Evolutionary conservation across 2,797 vertebrate genomes (phyloP).

Genomic region (Spinibarbus caldwelli): DNA sequence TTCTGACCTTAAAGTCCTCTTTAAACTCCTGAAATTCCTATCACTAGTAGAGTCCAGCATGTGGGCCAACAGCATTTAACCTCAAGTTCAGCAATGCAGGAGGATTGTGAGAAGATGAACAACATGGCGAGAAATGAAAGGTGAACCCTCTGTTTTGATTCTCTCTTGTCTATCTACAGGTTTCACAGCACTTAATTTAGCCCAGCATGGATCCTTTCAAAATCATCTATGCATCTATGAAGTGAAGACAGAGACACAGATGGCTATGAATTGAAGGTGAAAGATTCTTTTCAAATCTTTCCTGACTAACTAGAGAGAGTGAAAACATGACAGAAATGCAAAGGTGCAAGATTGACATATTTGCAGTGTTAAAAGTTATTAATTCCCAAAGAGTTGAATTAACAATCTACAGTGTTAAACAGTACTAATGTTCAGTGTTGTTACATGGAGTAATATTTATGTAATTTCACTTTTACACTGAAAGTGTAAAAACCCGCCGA

Average conservation of each 20-base stretch:
- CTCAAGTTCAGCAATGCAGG: slow-evolving; percentile 12
- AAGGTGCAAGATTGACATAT: slow-evolving; percentile 56
- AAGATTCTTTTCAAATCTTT: slow-evolving; percentile 38
- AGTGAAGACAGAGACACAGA: slow-evolving; percentile 13
- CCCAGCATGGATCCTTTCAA: slow-evolving; percentile 42
- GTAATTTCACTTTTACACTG: no score
- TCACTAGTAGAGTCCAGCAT: slow-evolving; percentile 22
- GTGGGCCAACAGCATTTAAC: slow-evolving; percentile 24
- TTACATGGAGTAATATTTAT: no score
- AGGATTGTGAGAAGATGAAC: slow-evolving; percentile 13
- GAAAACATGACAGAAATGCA: slow-evolving; percentile 47
- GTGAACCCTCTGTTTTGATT: background rate
- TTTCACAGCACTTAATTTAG: slow-evolving; percentile 52
- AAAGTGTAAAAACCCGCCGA: no score
- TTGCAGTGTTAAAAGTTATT: no score
- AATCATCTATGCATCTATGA: slow-evolving; percentile 40
- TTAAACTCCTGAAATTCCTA: slow-evolving; percentile 30
- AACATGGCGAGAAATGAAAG: background rate
- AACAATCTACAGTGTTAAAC: no score
- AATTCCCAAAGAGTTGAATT: no score
- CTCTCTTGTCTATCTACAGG: slow-evolving; percentile 25
- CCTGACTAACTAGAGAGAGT: slow-evolving; percentile 45
- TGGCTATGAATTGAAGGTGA: slow-evolving; percentile 32
- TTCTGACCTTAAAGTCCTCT: slow-evolving; percentile 19
- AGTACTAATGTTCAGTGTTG: no score